These are phyloP conservation scores for Tetragonisca angustula DNA, from an alignment of 2,888 invertebrate genomes.

Conservation along the genomic window DNA sequence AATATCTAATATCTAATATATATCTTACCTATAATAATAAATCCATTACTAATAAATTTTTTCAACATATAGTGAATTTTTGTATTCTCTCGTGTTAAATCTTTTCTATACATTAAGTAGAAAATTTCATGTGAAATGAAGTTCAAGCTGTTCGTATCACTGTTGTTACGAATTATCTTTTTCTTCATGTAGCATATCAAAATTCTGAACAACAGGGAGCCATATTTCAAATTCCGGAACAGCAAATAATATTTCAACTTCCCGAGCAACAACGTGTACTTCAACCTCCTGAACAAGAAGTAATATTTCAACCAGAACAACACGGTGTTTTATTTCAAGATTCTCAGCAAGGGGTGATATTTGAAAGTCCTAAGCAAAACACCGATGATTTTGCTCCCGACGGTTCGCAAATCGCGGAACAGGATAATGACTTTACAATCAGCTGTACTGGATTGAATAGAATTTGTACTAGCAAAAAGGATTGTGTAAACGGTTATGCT, in stretches of 20 bases:
- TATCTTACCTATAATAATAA: no score
- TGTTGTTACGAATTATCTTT: not conserved
- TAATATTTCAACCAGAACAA: constrained; percentile 10
- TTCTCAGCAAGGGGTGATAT: not conserved
- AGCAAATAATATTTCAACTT: not conserved
- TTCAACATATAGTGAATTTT: not conserved
- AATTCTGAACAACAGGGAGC: not conserved
- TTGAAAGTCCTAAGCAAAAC: not conserved
- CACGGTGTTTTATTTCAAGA: not conserved
- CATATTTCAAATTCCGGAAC: not conserved
- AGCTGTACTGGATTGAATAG: constrained; percentile 29
- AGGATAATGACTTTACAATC: constrained; percentile 19
- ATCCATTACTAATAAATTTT: not conserved
- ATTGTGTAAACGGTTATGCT: constrained; percentile 38
- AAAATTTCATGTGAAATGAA: no score
- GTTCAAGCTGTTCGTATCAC: not conserved
- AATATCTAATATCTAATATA: not conserved
- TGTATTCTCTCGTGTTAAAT: not conserved
- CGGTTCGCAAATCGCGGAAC: not conserved
- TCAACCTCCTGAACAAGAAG: constrained; percentile 2
- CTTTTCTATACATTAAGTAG: not conserved
- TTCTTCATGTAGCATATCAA: not conserved
- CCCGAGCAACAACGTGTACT: not conserved
- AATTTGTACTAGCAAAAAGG: constrained; percentile 22
- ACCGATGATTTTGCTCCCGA: not conserved